phyloP scores from a whole-genome alignment of 2,797 vertebrate species.

The Sebastes kiyomatsui region DNA sequence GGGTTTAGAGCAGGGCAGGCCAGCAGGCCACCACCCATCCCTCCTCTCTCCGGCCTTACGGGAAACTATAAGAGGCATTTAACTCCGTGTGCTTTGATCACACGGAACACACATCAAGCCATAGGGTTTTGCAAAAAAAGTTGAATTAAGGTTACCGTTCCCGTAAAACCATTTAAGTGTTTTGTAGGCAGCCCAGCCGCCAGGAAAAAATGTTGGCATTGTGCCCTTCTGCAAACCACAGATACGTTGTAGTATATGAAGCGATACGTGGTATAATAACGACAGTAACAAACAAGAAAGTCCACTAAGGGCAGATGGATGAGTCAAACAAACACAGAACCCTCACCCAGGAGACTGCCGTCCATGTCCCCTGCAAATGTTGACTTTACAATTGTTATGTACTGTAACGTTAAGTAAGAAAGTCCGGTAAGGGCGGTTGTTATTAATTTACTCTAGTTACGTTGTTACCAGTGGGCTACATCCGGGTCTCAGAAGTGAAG shows the following conservation, averaged over 20 bases:
- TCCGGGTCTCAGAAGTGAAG: too few relatives aligned
- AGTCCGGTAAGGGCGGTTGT: neutral
- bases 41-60: constrained; percentile 57
- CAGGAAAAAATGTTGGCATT: neutral
- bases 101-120: neutral
- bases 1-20: constrained; percentile 64
- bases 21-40: constrained; percentile 59
- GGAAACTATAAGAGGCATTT: constrained; percentile 63
- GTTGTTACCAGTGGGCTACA: too few relatives aligned
- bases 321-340: neutral
- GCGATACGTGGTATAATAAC: neutral
- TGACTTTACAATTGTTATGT: neutral
- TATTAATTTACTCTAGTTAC: neutral
- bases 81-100: constrained; percentile 34
- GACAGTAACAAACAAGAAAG: neutral
- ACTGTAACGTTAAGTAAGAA: neutral
- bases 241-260: neutral
- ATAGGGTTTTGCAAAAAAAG: neutral
- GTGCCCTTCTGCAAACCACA: neutral
- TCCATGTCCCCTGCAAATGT: neutral
- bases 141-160: neutral
- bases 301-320: neutral
- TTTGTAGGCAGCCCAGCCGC: neutral
- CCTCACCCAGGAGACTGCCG: neutral
- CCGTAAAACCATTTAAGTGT: neutral